These are phyloP conservation scores for Phengaris alcon DNA, from an alignment of 2,888 invertebrate genomes.

Conservation along the genomic window DNA sequence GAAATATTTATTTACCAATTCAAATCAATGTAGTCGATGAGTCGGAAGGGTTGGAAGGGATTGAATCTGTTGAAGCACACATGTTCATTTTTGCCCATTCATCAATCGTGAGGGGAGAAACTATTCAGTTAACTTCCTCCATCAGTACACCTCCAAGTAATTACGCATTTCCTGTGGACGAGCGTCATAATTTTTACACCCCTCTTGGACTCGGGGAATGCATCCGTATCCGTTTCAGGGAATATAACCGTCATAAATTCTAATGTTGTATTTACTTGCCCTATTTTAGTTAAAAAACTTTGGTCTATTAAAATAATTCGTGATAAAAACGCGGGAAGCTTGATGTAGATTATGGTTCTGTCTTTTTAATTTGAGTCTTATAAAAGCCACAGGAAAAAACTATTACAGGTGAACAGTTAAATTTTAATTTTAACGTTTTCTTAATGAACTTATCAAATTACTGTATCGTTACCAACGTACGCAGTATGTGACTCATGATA, in stretches of 20 bases:
- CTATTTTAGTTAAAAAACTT: too few relatives aligned
- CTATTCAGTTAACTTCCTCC: conserved; percentile 56
- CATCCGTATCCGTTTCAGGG: background rate
- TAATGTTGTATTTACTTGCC: too few relatives aligned
- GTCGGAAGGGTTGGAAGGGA: conserved; percentile 60
- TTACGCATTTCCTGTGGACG: conserved; percentile 39
- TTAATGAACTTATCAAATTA: conserved; percentile 2
- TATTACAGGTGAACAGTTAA: background rate
- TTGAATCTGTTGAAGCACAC: conserved; percentile 71
- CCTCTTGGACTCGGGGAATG: background rate
- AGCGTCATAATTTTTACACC: conserved; percentile 24
- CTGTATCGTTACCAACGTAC: background rate
- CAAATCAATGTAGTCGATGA: conserved; percentile 66
- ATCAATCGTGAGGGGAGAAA: conserved; percentile 71
- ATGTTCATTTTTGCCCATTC: conserved; percentile 68
- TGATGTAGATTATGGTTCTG: background rate
- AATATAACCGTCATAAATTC: too few relatives aligned
- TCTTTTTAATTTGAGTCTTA: background rate
- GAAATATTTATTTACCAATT: conserved; percentile 61
- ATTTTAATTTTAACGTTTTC: background rate
- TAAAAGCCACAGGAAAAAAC: background rate
- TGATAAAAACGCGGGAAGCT: background rate
- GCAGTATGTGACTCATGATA: conserved; percentile 15
- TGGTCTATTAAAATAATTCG: too few relatives aligned
- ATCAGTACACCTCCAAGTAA: conserved; percentile 43